Conservation (phyloP, 1,140 invertebrate genomes). For the Sarcophaga bullata region DNA sequence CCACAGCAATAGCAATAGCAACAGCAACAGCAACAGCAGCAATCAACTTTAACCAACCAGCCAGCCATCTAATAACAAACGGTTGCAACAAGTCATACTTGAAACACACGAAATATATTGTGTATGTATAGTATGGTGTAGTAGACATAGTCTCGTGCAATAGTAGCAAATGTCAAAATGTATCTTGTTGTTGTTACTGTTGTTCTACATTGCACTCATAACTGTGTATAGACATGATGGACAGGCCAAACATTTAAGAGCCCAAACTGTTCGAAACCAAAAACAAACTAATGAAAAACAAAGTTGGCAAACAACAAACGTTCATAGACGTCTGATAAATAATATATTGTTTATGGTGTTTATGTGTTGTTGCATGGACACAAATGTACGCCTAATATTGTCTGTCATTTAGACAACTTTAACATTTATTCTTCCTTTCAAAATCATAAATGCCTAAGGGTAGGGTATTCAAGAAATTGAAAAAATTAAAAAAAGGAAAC, state of each 20-base stretch:
- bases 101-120: neutral
- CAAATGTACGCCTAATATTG: constrained; percentile 35
- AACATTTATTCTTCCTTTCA: neutral
- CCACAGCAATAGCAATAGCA: neutral
- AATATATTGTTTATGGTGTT: constrained; percentile 10
- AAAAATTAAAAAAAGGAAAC: no score
- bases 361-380: neutral
- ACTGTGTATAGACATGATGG: neutral
- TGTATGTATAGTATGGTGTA: neutral
- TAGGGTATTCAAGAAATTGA: no score
- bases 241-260: constrained; percentile 16
- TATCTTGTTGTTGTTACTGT: no score
- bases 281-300: constrained; percentile 4
- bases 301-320: constrained; percentile 31
- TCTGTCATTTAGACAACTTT: constrained; percentile 13
- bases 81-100: constrained; percentile 26
- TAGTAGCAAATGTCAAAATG: no score
- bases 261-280: neutral
- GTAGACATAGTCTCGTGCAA: neutral
- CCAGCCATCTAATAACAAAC: neutral
- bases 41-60: constrained; percentile 5
- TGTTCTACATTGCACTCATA: no score
- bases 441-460: constrained; percentile 1
- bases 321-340: constrained; percentile 24
- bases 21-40: constrained; percentile 15